Percentiles rank a stretch among this genome's conserved stretches.
These are phyloP conservation scores for Pseudochirops cupreus DNA, from an alignment of 2,797 vertebrate species.

Conservation along the genomic window DNA sequence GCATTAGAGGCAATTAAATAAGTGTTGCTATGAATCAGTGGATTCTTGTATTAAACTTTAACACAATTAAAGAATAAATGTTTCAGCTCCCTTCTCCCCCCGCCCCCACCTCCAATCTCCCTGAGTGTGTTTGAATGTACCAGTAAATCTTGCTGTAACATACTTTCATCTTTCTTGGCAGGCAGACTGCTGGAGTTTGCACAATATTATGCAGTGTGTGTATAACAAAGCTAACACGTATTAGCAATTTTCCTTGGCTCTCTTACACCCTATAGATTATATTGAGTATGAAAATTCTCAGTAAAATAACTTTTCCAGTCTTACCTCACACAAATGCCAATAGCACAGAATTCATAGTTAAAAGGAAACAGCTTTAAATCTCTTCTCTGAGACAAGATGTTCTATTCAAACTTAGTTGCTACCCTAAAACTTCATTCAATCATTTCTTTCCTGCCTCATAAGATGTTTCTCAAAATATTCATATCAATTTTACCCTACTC, in stretches of 20 bases:
- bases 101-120: neutral
- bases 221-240: fast-evolving
- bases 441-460: neutral
- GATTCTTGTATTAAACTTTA: conserved; percentile 9
- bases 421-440: neutral
- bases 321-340: neutral
- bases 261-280: neutral
- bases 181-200: neutral
- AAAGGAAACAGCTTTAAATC: neutral
- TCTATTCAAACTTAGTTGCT: no score
- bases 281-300: neutral
- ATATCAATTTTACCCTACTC: neutral
- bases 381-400: neutral
- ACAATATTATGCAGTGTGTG: neutral
- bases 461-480: neutral
- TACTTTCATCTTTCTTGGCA: neutral
- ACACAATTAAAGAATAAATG: neutral
- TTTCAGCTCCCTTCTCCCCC: neutral
- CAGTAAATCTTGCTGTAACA: neutral
- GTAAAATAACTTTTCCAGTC: neutral
- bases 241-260: neutral
- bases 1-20: neutral
- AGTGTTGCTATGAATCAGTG: neutral
- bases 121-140: neutral
- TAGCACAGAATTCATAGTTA: neutral